Percentiles rank a stretch among this genome's conserved stretches.
phyloP scores from a whole-genome alignment of 1,140 invertebrate genomes.

The Drosophila albomicans region DNA sequence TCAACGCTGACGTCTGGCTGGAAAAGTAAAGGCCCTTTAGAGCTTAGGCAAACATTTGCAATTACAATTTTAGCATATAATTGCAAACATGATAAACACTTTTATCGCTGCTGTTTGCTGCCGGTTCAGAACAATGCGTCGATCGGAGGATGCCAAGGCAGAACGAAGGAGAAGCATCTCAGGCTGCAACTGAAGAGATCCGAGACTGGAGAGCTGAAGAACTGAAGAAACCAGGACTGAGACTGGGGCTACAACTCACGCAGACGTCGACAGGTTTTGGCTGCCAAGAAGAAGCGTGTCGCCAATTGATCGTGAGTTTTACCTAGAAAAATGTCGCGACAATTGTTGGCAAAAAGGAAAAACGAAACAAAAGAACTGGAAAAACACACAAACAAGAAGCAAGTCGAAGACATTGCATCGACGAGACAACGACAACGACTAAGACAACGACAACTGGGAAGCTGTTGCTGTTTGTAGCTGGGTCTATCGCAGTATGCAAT shows the following conservation, averaged over 20 bases:
- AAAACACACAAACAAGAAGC: neutral
- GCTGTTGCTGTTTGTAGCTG: conserved; percentile 7
- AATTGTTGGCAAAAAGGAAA: conserved; percentile 59
- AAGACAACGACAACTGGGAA: conserved; percentile 18
- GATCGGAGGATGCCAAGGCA: conserved; percentile 19
- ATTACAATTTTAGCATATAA: conserved; percentile 84
- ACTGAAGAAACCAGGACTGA: neutral
- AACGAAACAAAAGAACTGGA: conserved; percentile 50
- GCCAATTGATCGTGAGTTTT: conserved; percentile 85
- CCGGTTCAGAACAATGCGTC: conserved; percentile 44
- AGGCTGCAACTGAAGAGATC: conserved; percentile 17
- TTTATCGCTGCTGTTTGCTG: conserved; percentile 61
- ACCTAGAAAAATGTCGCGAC: conserved; percentile 84
- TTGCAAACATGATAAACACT: conserved; percentile 84
- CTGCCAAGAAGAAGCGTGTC: conserved; percentile 84
- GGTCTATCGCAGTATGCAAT: conserved; percentile 74
- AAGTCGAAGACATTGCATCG: conserved; percentile 3
- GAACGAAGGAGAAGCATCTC: neutral
- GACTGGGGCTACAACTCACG: conserved; percentile 59
- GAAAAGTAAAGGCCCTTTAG: conserved; percentile 67
- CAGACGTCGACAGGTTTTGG: conserved; percentile 68
- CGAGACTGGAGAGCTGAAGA: neutral
- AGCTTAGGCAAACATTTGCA: conserved; percentile 81
- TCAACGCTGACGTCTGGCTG: conserved; percentile 52
- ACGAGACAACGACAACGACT: conserved; percentile 25